Percentiles rank a stretch among this genome's conserved stretches.
phyloP scores from a whole-genome alignment of 53 echinoderm and acorn worm genomes.

The Henricia sp. region DNA sequence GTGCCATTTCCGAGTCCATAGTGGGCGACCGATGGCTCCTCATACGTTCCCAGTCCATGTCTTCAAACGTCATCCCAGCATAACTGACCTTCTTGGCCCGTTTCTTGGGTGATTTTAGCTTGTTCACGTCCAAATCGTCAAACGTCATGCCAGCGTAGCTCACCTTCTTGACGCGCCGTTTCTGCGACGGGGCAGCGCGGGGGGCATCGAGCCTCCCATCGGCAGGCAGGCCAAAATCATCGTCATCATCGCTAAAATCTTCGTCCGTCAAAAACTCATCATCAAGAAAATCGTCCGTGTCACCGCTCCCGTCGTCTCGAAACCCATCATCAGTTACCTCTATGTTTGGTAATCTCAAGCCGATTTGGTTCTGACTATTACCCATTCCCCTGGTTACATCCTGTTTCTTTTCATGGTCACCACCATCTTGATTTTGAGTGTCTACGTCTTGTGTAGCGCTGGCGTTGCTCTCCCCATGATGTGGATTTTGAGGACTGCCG shows the following conservation, averaged over 20 bases:
- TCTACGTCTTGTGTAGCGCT: neutral
- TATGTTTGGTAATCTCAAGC: neutral
- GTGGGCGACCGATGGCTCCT: neutral
- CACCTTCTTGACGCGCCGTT: constrained; percentile 39
- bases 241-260: neutral
- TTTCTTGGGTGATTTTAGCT: neutral
- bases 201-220: constrained; percentile 12
- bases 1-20: constrained; percentile 1
- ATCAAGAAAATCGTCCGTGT: constrained; percentile 14
- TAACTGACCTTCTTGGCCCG: constrained; percentile 34
- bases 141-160: constrained; percentile 50
- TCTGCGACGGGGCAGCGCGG: neutral
- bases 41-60: constrained; percentile 43
- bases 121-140: constrained; percentile 38
- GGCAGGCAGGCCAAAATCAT: neutral
- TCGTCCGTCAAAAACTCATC: constrained; percentile 41
- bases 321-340: neutral
- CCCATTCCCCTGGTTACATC: neutral
- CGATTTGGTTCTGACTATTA: neutral
- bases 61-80: constrained; percentile 48
- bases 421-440: neutral
- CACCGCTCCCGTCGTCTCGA: constrained; percentile 1
- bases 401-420: neutral
- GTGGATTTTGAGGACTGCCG: neutral
- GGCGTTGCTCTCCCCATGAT: too few species aligned